These are phyloP conservation scores for Erpobdella octoculata DNA, from an alignment of 2,888 invertebrate genomes.

Conservation along the genomic window DNA sequence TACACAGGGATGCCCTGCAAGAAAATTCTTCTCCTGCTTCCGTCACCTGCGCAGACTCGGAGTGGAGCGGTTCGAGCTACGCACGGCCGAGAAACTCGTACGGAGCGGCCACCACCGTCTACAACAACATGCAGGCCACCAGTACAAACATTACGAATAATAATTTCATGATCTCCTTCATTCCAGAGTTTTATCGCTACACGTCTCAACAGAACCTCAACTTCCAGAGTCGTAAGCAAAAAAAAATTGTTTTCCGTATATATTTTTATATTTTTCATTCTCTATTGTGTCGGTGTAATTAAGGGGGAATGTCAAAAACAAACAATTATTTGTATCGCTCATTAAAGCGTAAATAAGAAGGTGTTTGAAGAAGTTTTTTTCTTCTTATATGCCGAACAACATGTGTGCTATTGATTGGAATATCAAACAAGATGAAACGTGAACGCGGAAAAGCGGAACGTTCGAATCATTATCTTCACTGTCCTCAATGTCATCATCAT, in stretches of 20 bases:
- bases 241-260: not conserved
- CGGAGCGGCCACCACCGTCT: not conserved
- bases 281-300: too few species aligned
- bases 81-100: not conserved
- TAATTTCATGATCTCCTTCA: not conserved
- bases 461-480: too few species aligned
- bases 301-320: too few species aligned
- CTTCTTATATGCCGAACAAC: too few species aligned
- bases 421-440: too few species aligned
- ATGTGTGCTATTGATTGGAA: too few species aligned
- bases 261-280: too few species aligned
- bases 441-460: too few species aligned
- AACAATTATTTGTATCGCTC: too few species aligned
- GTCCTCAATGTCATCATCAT: too few species aligned
- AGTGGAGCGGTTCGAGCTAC: not conserved
- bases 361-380: too few species aligned
- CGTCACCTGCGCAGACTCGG: not conserved
- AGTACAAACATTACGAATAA: not conserved
- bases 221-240: not conserved
- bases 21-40: not conserved
- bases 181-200: not conserved
- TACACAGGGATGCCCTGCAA: not conserved
- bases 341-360: too few species aligned
- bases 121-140: not conserved
- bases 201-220: not conserved